Base-by-base conservation (phyloP, 2,888 invertebrate genomes). In the Phyllotreta striolata region DNA sequence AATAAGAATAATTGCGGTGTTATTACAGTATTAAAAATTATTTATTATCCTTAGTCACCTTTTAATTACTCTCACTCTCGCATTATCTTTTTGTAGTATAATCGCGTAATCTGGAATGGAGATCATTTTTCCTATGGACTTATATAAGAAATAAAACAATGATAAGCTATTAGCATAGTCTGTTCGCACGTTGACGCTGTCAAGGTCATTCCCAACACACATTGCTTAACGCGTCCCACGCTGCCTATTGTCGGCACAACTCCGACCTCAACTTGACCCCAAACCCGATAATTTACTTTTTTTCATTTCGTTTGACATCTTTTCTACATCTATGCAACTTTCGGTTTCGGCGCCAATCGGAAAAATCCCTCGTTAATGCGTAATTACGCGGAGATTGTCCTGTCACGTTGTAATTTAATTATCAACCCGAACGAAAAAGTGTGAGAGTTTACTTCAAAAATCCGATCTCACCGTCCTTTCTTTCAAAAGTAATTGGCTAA, bases 151-250 rank as follows among this genome's bases (percentile, higher is more conserved):
- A 55, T 60, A 63, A 69, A 57, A 72, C 70, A 72, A 72, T 71
- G 64, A 70, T 71, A 67, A 71, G 64, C 39, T 66, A 74, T 74
- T 74, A 72, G 70, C 74, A 75, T 75, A 73, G 71, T 65, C 52
- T 69, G 73, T 77, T 77, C 77, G 75, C 77, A 77, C 76, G 75
- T 75, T 74, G 73, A 73, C 75, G 74, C 72, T 74, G 73, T 73
- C 77, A 77, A 77, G 77, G 77, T 65, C 77, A 70, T 76, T 77
- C 75, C 74, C 77, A 75, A 72, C 73, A 74, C 72, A 3, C 69
- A 70, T 74, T 74, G 71, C 72, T 73, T 71, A 71, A 70, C 61
- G 68, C 71, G 71, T 76, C 76, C 75, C 75, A 76, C 76, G 74
- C 72, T 73, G 62, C 52, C 59, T 58, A 70, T 71, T 69, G 68